Conservation (phyloP, 35 echinoderm and acorn worm species). For the Lytechinus pictus region DNA sequence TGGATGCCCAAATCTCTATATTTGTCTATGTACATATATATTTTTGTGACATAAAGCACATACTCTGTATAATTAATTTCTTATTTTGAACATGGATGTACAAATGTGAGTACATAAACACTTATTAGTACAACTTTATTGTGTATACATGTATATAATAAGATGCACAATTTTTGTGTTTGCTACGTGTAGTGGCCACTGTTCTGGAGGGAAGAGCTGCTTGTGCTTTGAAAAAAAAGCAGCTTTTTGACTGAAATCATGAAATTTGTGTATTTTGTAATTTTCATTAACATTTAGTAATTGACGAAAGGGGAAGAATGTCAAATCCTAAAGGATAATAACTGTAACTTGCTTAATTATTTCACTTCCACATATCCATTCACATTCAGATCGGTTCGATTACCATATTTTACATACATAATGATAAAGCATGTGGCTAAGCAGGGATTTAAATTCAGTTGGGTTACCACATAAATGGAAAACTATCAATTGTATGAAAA, state of each 20-base stretch:
- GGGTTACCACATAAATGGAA: not conserved
- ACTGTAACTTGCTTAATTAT: not conserved
- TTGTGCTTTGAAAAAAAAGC: not conserved
- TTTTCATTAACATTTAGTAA: not conserved
- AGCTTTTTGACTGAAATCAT: not conserved
- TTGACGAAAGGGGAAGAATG: not conserved
- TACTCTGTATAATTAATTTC: not conserved
- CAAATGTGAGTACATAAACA: not conserved
- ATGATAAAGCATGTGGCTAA: not conserved
- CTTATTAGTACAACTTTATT: not conserved
- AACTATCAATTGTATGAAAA: not conserved
- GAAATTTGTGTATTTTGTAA: not conserved
- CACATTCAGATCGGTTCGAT: not conserved
- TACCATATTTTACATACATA: not conserved
- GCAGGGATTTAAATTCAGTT: not conserved
- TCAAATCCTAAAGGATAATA: not conserved
- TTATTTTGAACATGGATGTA: not conserved
- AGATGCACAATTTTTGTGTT: not conserved
- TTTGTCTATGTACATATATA: not conserved
- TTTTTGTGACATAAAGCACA: not conserved
- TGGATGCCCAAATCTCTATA: not conserved
- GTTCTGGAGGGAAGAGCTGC: not conserved
- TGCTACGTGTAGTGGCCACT: not conserved
- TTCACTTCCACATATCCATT: not conserved
- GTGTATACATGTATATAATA: slow-evolving; percentile 14